These are phyloP conservation scores for Pangasius djambal DNA, from an alignment of 2,797 vertebrate genomes.

Conservation along the genomic window DNA sequence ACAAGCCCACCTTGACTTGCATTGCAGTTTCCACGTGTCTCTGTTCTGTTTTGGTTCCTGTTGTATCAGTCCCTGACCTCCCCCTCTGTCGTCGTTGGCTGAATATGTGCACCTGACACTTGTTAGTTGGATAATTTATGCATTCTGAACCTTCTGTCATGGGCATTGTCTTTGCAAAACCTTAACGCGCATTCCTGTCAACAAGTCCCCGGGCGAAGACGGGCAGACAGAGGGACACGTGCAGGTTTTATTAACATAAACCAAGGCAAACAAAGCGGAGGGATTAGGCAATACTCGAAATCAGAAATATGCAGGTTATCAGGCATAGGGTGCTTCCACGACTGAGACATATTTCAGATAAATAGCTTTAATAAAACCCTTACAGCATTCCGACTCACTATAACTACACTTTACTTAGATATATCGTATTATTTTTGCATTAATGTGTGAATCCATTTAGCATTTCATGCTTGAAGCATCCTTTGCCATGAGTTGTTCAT, in stretches of 20 bases:
- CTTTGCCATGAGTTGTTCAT: background rate
- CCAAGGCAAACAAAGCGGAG: background rate
- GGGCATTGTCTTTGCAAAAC: background rate
- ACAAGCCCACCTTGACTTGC: background rate
- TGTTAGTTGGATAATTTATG: constrained; percentile 2
- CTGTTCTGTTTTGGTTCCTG: background rate
- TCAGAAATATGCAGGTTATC: background rate
- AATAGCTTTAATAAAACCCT: background rate
- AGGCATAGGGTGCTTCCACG: background rate
- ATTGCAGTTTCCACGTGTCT: background rate
- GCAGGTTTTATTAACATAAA: background rate
- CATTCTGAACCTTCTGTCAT: background rate
- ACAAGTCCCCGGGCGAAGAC: background rate
- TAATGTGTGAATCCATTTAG: background rate
- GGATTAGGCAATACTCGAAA: background rate
- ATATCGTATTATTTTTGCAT: background rate
- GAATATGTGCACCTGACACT: background rate
- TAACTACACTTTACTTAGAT: background rate
- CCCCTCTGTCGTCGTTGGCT: background rate
- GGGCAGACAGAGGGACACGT: background rate
- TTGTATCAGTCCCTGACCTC: background rate
- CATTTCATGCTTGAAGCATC: background rate
- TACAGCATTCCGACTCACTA: background rate
- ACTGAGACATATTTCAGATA: background rate
- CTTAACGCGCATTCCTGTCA: background rate